These are phyloP conservation scores for Pteronura brasiliensis DNA, from an alignment of 2,113 vertebrate genomes.

Conservation along the genomic window DNA sequence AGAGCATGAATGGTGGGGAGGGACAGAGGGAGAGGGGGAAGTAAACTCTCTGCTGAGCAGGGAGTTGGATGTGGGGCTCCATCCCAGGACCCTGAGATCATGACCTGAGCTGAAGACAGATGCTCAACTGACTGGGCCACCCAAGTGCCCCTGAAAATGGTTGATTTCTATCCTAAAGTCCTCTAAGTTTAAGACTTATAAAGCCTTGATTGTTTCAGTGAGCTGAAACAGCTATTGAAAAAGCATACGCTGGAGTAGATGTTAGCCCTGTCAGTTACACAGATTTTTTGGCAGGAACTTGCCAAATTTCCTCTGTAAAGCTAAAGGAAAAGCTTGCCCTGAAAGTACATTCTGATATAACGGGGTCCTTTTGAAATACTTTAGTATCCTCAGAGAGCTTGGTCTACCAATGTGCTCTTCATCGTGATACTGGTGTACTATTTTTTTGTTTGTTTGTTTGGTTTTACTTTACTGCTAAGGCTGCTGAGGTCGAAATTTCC, in stretches of 20 bases:
- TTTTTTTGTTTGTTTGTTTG: neutral
- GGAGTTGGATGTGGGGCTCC: rapidly evolving
- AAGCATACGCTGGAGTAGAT: neutral
- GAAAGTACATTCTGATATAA: neutral
- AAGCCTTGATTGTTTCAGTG: neutral
- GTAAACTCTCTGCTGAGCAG: neutral
- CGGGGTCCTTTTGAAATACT: constrained; percentile 1
- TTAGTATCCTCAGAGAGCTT: neutral
- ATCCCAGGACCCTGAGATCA: neutral
- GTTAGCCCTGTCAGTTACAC: neutral
- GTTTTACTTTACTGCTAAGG: neutral
- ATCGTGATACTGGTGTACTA: neutral
- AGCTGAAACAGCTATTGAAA: neutral
- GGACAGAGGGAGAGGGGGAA: neutral
- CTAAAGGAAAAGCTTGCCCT: neutral
- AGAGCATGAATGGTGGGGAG: neutral
- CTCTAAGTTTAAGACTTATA: neutral
- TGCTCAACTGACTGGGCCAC: neutral
- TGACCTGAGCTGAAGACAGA: neutral
- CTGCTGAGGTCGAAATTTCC: neutral
- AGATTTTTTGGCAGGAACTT: neutral
- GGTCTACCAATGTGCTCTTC: neutral
- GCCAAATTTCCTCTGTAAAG: neutral
- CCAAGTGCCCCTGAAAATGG: neutral
- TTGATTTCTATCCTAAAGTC: neutral